These are phyloP conservation scores for Tokudaia muenninki DNA, from an alignment of 2,797 vertebrate species.

Conservation along the genomic window DNA sequence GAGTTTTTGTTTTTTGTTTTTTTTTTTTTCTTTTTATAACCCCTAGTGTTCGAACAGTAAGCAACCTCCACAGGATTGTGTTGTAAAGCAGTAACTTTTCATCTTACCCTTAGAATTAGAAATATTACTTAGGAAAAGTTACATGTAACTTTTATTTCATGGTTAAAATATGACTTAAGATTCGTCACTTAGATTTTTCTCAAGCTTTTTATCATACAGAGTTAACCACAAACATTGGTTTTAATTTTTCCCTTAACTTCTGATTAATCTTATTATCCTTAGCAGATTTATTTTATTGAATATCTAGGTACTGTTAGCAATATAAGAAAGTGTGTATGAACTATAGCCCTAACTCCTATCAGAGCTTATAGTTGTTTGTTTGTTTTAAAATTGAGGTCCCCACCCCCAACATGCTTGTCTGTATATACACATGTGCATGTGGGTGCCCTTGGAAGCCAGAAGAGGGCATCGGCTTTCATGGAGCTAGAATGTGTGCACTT, in stretches of 20 bases:
- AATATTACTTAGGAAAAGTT: conserved; percentile 35
- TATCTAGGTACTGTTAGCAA: conserved; percentile 19
- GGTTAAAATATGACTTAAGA: conserved; percentile 42
- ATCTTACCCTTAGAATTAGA: conserved; percentile 46
- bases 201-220: conserved; percentile 55
- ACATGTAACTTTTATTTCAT: conserved; percentile 19
- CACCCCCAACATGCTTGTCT: background rate
- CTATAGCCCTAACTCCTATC: background rate
- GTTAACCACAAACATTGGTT: conserved; percentile 47
- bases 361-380: background rate
- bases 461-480: background rate
- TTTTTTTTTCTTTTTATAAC: background rate
- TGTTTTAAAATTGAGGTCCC: background rate
- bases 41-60: background rate
- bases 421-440: background rate
- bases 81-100: conserved; percentile 34
- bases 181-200: conserved; percentile 46
- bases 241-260: conserved; percentile 55
- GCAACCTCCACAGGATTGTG: background rate
- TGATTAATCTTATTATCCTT: conserved; percentile 48
- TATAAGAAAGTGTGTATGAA: conserved; percentile 17
- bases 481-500: background rate
- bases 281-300: conserved; percentile 34
- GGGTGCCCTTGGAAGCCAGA: background rate
- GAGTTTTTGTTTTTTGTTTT: background rate